Base-by-base conservation (phyloP, 2,113 vertebrate species). In the Lathamus discolor region DNA sequence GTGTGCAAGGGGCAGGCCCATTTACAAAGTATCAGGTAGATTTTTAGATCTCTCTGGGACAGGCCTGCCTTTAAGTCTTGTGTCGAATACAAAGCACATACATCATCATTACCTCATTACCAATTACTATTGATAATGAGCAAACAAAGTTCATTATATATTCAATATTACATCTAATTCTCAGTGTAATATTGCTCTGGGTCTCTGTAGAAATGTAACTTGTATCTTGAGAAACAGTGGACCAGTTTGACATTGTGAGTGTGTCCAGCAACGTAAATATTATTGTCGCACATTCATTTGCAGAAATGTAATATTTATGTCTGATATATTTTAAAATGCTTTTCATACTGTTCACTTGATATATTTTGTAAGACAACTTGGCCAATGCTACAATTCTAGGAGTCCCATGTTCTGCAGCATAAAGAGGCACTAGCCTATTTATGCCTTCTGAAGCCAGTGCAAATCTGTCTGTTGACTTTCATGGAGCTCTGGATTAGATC, bases 401-500 rank as follows among this genome's bases (percentile, higher is more conserved):
- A 83, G 54, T 67, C 57, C 25, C 28, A 0, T 24, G 52, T 59
- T 93, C 43, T 59, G 13, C 35, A 76, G 48, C 66, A 25, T 68
- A 75, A 81, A 67, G 51, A 86, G 64, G 91, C 84, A 49, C 20
- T 18, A 72, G 55, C 0, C 0, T 87, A 69, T 88, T 93, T 95
- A 54, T 49, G 66, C 55, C 54, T 76, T 73, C 49, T 73, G 83
- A 88, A 94, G 44, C n/a, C 69, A 39, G 46, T 63, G 37, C 66
- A 90, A 86, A 44, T 68, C 88, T 82, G 74, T 89, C 73, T 94
- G 92, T 93, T 96, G 94, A 93, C 90, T 95, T 96, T 92, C 41
- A 15, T 54, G 70, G 61, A 37, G 67, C 89, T 92, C 81, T 87
- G 93, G 90, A 96, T 96, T 95, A 96, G 96, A 92, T 92, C 92